Evolutionary conservation across 64 coral and sea anemone species (phyloP).

Genomic region (Pocillopora damicornis): DNA sequence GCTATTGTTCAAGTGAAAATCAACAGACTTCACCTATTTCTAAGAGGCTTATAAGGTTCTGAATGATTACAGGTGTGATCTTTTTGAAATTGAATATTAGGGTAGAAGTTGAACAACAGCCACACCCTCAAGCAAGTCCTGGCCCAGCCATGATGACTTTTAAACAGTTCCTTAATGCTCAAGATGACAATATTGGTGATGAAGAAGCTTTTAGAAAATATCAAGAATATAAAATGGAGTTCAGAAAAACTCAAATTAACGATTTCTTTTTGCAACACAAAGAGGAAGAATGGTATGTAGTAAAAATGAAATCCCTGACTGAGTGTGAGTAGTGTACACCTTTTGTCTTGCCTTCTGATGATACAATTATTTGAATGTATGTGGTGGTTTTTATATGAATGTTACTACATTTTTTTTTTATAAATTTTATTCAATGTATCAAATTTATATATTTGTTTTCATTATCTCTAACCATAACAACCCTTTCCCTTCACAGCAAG

Average conservation of each 20-base stretch:
- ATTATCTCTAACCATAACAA: constrained; percentile 9
- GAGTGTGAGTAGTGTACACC: background rate
- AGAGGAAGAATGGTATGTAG: constrained; percentile 96
- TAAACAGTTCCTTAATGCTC: constrained; percentile 94
- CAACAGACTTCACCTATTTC: no score
- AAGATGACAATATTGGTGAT: constrained; percentile 94
- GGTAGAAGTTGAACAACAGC: constrained; percentile 21
- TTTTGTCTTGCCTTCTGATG: background rate
- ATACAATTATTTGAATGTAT: background rate
- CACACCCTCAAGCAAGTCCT: constrained; percentile 8
- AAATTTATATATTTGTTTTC: constrained; percentile 15
- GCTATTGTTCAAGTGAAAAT: no score
- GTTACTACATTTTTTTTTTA: no score
- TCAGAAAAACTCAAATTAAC: constrained; percentile 94
- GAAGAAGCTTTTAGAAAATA: constrained; percentile 93
- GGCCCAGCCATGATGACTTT: constrained; percentile 87
- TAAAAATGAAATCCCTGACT: background rate
- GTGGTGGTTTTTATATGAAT: no score
- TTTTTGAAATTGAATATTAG: background rate
- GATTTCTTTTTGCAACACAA: constrained; percentile 96
- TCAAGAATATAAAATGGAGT: constrained; percentile 96
- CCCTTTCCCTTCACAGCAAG: constrained; percentile 87
- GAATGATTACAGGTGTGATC: background rate
- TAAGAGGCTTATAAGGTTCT: background rate
- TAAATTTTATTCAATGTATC: background rate